Evolutionary conservation across 2,113 vertebrate species (phyloP), one percentile per base, ranked within the genome.

Genomic region (Agapornis roseicollis): DNA sequence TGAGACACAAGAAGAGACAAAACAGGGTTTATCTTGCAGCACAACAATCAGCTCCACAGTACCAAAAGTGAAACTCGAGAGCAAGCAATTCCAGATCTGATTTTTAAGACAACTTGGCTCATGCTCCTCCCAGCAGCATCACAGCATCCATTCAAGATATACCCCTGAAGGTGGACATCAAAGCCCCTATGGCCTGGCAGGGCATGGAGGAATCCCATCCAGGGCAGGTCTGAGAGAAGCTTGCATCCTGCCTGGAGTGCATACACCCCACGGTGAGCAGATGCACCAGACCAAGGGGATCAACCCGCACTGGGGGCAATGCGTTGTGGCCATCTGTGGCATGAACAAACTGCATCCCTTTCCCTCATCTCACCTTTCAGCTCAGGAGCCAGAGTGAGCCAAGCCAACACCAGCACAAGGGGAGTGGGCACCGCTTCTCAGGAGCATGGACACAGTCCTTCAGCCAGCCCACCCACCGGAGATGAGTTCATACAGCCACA

Each of bases 161-260:
- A 19, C 3, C 25, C 42, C 56, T 58, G 56, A 58, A 35, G 56
- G 33, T 4, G 4, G 56, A 58, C n/a, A 35, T 37, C 2, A 3
- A 44, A 37, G 60, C 13, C 22, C 13, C 6, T 33, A 58, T 2
- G 14, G 56, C 50, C 25, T 8, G 4, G 50, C 1, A 15, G 23
- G 17, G n/a, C 3, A 2, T 8, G 1, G 41, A 49, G 35, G 10
- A 28, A 69, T 33, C 17, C 42, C 77, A 19, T 23, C 63, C 7
- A 33, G n/a, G 68, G 37, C 12, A 6, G 0, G 0, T 2, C n/a
- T 2, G 19, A 41, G 41, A 66, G 31, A 17, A 68, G 68, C 18
- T 37, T 2, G 2, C 0, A 1, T 39, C 74, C 82, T 74, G n/a
- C 31, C 37, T 1, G 49, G 49, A 27, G 23, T 23, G 7, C 2